Evolutionary conservation across 2,888 invertebrate genomes (phyloP), one percentile per base, ranked within the genome.

Genomic region (Platypus cylindrus): DNA sequence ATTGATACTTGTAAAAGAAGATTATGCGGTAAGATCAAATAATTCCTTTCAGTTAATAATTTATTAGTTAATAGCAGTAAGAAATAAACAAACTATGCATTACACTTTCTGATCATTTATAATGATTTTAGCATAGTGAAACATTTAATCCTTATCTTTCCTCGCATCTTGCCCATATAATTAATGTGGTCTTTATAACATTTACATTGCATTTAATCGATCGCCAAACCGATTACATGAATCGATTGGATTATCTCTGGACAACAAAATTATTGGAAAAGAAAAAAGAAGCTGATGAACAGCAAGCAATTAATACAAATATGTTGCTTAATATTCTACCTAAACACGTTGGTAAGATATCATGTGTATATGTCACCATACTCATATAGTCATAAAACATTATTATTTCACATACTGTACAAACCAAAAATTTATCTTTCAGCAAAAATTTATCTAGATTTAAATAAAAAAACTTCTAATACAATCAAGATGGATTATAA

Each of bases 251-350:
- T 56, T 85, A 52, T 45, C 56, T 66, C 34, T 85, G 85, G 79
- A 80, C 90, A 53, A 65, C 81, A 17, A 78, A 82, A 48, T 64
- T 81, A 38, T 66, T 68, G 34, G 74, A 76, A 45, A 91, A 93
- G 54, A 84, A 89, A 59, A 73, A 79, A 45, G 83, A 90, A 59
- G 87, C 87, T 1, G 74, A 81, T 47, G 77, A 78, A n/a, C 85
- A 83, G 57, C 76, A 87, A 44, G 78, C 78, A 48, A 81, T 91
- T 1, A 94, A 93, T 59, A 85, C 81, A 51, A 76, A 89, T 61
- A 66, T 95, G 22, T 68, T 95, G 23, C 78, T 86, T 52, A 95
- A 95, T 57, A 94, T 95, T 52, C 66, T 95, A 23, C 95, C 95
- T 0, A 75, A 77, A 13, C 91, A 93, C 60, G 94, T 95, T 44